These are phyloP conservation scores for Heliconius nattereri DNA, from an alignment of 1,140 invertebrate species.

Conservation along the genomic window DNA sequence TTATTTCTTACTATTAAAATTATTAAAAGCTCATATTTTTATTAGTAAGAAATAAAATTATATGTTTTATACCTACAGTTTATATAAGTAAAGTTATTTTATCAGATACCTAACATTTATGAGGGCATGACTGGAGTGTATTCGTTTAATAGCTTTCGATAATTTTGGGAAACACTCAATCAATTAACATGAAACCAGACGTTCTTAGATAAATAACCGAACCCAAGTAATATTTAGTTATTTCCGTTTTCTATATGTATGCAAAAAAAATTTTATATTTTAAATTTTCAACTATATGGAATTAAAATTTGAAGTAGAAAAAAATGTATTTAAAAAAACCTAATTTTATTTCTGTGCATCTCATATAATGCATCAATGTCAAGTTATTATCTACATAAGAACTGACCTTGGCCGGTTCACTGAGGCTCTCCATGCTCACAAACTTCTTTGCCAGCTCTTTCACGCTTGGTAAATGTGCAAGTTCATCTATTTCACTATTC, in stretches of 20 bases:
- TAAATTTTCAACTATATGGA: too few relatives aligned
- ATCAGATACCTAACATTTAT: not conserved
- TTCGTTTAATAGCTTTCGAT: not conserved
- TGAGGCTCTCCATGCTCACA: constrained; percentile 70
- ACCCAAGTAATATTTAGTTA: too few relatives aligned
- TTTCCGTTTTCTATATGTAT: too few relatives aligned
- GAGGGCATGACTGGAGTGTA: not conserved
- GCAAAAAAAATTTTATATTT: too few relatives aligned
- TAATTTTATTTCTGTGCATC: too few relatives aligned
- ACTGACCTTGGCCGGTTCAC: constrained; percentile 69
- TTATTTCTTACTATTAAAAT: too few relatives aligned
- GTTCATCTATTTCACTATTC: constrained; percentile 61
- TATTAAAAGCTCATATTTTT: too few relatives aligned
- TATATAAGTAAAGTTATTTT: not conserved
- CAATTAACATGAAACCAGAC: not conserved
- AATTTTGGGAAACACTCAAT: not conserved
- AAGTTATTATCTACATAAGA: not conserved
- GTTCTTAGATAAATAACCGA: not conserved
- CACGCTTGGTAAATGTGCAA: constrained; percentile 72
- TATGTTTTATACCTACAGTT: too few relatives aligned
- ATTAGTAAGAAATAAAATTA: too few relatives aligned
- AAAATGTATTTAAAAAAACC: too few relatives aligned
- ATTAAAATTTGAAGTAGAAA: too few relatives aligned
- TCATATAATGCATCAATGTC: too few relatives aligned
- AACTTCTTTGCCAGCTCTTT: constrained; percentile 78